These are phyloP conservation scores for Otolemur crassicaudatus DNA, from an alignment of 2,797 vertebrate species.

Conservation along the genomic window DNA sequence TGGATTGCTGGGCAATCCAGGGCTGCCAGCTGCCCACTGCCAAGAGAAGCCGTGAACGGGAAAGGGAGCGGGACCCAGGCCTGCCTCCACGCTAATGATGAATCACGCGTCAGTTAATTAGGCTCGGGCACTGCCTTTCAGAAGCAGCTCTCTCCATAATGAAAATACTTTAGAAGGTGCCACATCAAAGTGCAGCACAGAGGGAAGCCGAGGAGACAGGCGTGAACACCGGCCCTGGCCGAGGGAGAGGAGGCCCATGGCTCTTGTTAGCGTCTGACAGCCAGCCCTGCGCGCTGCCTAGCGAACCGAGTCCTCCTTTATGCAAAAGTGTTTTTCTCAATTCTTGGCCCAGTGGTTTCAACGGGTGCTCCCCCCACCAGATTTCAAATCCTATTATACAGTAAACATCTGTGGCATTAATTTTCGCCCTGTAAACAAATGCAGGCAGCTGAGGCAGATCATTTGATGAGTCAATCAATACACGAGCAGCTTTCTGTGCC, in stretches of 20 bases:
- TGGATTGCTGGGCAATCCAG: neutral
- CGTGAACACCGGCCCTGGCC: neutral
- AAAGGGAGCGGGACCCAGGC: neutral
- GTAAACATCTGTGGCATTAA: constrained; percentile 76
- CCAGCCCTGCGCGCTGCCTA: neutral
- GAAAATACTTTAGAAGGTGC: neutral
- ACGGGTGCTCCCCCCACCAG: constrained; percentile 14
- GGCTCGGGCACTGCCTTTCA: neutral
- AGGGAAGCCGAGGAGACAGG: constrained; percentile 40
- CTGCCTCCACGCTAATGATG: neutral
- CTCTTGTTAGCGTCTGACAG: constrained; percentile 23
- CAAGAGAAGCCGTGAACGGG: neutral
- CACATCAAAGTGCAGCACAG: neutral
- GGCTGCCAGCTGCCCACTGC: neutral
- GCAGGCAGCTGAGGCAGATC: constrained; percentile 35
- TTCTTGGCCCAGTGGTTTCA: constrained; percentile 64
- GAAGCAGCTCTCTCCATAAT: neutral
- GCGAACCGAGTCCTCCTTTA: constrained; percentile 62
- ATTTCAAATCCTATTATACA: constrained; percentile 77
- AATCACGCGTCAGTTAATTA: neutral
- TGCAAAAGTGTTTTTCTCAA: constrained; percentile 30
- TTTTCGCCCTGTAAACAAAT: constrained; percentile 79
- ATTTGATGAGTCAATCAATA: constrained; percentile 63
- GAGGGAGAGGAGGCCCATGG: neutral
- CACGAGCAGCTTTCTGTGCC: neutral